Conservation (phyloP, 2,888 invertebrate genomes). For the Tetragonisca angustula region DNA sequence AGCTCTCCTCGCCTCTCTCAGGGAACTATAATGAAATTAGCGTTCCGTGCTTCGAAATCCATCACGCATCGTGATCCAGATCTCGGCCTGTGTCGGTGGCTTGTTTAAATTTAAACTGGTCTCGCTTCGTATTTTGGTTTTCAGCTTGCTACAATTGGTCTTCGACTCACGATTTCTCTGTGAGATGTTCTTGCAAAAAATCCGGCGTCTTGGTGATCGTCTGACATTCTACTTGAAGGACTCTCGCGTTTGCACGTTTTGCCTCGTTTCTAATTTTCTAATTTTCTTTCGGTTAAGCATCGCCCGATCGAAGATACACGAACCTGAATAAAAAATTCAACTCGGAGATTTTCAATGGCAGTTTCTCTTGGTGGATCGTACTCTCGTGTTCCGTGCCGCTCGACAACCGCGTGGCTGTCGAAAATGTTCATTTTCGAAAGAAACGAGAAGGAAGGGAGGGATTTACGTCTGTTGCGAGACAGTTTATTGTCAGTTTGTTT, state of each 20-base stretch:
- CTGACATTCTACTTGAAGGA: neutral
- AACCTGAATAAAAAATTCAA: neutral
- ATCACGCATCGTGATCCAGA: slow-evolving; percentile 2
- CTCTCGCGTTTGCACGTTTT: neutral
- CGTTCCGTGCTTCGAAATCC: neutral
- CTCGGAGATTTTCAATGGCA: too few species aligned
- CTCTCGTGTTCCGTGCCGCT: too few species aligned
- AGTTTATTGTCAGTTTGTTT: neutral
- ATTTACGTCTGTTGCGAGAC: neutral
- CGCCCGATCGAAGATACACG: neutral
- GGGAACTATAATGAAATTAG: slow-evolving; percentile 8
- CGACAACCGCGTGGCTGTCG: too few species aligned
- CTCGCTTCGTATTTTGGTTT: neutral
- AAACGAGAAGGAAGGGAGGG: too few species aligned
- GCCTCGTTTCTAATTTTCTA: neutral
- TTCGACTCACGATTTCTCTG: too few species aligned
- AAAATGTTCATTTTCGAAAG: too few species aligned
- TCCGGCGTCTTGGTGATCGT: neutral
- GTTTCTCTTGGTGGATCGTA: too few species aligned
- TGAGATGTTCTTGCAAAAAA: neutral
- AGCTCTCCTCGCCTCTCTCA: neutral
- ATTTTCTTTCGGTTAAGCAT: neutral
- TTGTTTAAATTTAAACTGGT: neutral
- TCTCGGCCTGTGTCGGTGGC: neutral
- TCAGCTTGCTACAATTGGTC: neutral